Percentiles rank a stretch among this genome's conserved stretches.
Evolutionary conservation across 2,888 invertebrate species (phyloP).

Genomic region (Melolontha melolontha): DNA sequence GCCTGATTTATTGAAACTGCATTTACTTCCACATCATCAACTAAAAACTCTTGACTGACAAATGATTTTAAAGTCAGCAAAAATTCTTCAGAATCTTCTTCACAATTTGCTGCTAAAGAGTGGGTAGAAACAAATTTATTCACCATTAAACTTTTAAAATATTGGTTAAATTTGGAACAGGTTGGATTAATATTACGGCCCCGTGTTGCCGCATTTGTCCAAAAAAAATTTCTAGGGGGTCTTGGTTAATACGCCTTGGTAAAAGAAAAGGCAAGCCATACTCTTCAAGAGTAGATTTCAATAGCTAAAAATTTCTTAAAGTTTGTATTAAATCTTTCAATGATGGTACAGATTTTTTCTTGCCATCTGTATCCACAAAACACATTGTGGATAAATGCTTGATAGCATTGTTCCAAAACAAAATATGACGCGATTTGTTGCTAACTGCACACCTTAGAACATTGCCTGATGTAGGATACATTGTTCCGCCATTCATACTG

Average conservation of each 20-base stretch:
- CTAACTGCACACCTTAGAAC: slow-evolving; percentile 25
- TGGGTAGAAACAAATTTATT: slow-evolving; percentile 43
- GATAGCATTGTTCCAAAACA: slow-evolving; percentile 10
- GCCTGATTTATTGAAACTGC: no score
- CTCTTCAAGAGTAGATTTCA: no score
- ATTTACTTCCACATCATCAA: no score
- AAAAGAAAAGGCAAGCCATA: no score
- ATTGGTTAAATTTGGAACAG: slow-evolving; percentile 12
- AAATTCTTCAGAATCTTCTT: no score
- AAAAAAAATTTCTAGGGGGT: slow-evolving; percentile 49
- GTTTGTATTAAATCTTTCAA: slow-evolving; percentile 39
- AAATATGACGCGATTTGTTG: neutral
- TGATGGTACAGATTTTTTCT: slow-evolving; percentile 26
- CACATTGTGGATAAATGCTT: slow-evolving; percentile 2
- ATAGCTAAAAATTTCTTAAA: slow-evolving; percentile 27
- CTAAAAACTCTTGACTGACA: no score
- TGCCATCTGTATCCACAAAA: slow-evolving; percentile 17
- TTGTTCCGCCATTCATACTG: slow-evolving; percentile 27
- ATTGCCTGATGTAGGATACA: slow-evolving; percentile 14
- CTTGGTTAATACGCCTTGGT: no score
- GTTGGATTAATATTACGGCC: slow-evolving; percentile 41
- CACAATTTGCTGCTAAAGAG: slow-evolving; percentile 43
- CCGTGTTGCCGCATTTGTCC: slow-evolving; percentile 45
- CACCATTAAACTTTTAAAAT: slow-evolving; percentile 42
- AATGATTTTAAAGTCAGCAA: no score